These are phyloP conservation scores for Trochalopteron elliotii DNA, from an alignment of 2,113 vertebrate species.

Conservation along the genomic window DNA sequence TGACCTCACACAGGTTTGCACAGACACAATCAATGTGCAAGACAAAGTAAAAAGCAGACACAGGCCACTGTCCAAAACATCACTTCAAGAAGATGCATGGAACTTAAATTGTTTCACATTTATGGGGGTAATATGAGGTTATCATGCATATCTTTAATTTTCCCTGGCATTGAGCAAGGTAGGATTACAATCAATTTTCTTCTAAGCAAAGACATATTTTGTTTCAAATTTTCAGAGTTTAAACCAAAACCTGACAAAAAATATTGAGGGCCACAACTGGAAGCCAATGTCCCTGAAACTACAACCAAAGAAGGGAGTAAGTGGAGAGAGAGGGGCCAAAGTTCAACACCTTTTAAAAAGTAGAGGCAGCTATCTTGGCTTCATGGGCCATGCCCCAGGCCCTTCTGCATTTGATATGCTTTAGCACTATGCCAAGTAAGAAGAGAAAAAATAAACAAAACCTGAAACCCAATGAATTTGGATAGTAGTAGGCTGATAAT, in stretches of 20 bases:
- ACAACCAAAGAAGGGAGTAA: neutral
- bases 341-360: neutral
- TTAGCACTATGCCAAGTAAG: neutral
- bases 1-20: neutral
- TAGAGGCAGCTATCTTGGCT: neutral
- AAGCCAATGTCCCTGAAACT: neutral
- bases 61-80: neutral
- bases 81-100: neutral
- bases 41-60: neutral
- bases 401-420: neutral
- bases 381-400: neutral
- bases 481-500: neutral
- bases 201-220: neutral
- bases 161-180: neutral
- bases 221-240: neutral
- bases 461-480: fast-evolving
- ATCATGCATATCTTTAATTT: neutral
- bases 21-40: neutral
- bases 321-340: neutral
- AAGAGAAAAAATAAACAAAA: neutral
- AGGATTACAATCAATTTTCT: neutral
- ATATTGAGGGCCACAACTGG: neutral
- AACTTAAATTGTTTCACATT: neutral
- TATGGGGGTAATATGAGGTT: neutral
- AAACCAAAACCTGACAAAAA: neutral